Evolutionary conservation across 1,140 invertebrate species (phyloP).

Genomic region (Onthophagus taurus): DNA sequence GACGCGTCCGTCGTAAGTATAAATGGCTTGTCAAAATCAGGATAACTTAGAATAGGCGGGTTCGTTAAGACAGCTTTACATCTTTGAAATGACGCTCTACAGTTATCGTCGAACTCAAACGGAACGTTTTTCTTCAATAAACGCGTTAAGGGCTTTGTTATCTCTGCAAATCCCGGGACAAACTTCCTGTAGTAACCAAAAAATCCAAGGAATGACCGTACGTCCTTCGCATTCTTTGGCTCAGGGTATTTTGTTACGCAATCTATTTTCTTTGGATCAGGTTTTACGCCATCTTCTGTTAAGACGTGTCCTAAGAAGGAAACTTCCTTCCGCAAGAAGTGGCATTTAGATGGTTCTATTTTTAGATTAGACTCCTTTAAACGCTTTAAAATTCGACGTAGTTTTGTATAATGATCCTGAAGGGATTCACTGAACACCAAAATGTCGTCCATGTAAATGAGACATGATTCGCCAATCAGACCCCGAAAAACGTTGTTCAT

Average conservation of each 20-base stretch:
- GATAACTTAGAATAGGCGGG: slow-evolving; percentile 20
- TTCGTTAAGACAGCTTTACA: too few species aligned
- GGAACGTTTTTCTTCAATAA: slow-evolving; percentile 17
- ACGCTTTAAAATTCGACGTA: neutral
- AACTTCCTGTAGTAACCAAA: slow-evolving; percentile 15
- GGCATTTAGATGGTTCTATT: neutral
- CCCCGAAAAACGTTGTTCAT: slow-evolving; percentile 31
- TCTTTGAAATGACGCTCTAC: too few species aligned
- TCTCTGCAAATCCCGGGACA: slow-evolving; percentile 9
- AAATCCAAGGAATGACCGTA: slow-evolving; percentile 14
- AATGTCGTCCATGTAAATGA: slow-evolving; percentile 38
- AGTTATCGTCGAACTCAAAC: neutral
- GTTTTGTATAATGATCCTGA: slow-evolving; percentile 22
- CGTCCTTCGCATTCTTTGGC: slow-evolving; percentile 16
- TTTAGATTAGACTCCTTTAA: neutral
- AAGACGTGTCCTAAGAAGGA: slow-evolving; percentile 17
- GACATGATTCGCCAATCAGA: slow-evolving; percentile 21
- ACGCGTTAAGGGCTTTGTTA: slow-evolving; percentile 15
- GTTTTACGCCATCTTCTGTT: slow-evolving; percentile 15
- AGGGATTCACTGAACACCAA: slow-evolving; percentile 30
- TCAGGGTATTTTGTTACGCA: slow-evolving; percentile 16
- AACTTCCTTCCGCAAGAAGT: neutral
- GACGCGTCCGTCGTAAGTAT: slow-evolving; percentile 35
- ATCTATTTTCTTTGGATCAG: slow-evolving; percentile 18
- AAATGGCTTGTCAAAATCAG: slow-evolving; percentile 33